Evolutionary conservation across 2,113 vertebrate species (phyloP), one percentile per base, ranked within the genome.

Genomic region (Platichthys flesus): DNA sequence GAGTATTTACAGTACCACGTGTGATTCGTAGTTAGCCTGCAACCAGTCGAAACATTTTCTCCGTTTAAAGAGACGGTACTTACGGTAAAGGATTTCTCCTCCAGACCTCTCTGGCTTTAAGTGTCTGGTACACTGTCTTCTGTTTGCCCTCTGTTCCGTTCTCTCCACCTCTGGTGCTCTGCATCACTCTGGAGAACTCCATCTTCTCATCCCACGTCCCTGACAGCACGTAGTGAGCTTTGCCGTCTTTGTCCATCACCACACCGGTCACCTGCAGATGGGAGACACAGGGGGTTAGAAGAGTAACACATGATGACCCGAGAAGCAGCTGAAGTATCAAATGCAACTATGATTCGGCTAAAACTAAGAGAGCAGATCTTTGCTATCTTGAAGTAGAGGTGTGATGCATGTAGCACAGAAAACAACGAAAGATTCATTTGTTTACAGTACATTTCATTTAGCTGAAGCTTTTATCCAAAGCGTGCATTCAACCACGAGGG

Each of bases 171-270:
- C 88, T 79, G 83, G 89, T 23, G 67, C 91, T 94, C 54, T 91
- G 81, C 13, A 93, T 94, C 62, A 97, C 96, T 79, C 95, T 96
- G 71, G 96, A 97, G 74, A 95, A 97, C 77, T 99, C 97, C 96
- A 99, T 97, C 91, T 98, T 97, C 92, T 99, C 98, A 0, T 99
- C 98, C 98, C 98, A 99, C 0, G 98, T 99, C 8, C 98, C 98
- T 23, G 97, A 93, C 14, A 99, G 93, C 61, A 95, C 91, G 0
- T 96, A 99, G 80, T 99, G 96, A 12, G 97, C 95, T 88, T 95
- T 98, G 13, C 97, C 97, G 0, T 93, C 85, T 14, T 95, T 95
- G 74, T 99, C 98, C 0, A 93, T 96, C 86, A 99, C 97, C 77
- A 98, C 97, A 0, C 98, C 98, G 0, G 97, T 98, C 47, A 99